Evolutionary conservation across 2,113 vertebrate species (phyloP), one percentile per base, ranked within the genome.

Genomic region (Okapia johnstoni): DNA sequence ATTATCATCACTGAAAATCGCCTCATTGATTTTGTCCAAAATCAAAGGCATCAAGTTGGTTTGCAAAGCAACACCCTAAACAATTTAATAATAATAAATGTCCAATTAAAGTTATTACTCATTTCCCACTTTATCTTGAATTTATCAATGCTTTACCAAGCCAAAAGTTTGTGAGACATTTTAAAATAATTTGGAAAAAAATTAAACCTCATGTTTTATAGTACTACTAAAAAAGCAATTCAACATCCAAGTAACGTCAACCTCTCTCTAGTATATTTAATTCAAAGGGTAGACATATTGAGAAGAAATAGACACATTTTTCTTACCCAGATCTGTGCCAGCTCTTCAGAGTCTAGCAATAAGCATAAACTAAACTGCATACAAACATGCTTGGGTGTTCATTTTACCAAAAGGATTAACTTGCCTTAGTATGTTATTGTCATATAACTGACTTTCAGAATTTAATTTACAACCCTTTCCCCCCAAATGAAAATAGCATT

Each of bases 231-330:
- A 79, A 96, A 91, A 63, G 23, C 50, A 60, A 96, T 76, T 81
- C n/a, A 86, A 36, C 30, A 92, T 83, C 87, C 84, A 80, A n/a
- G 90, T 73, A 25, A 61, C 73, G 17, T 48, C 90, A 60, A 16
- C 84, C 63, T 77, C 85, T 60, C 63, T 77, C 85, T 60, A 58
- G 63, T 60, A 26, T 80, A 84, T 95, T 94, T 81, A 26, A 87
- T 88, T 93, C 81, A 90, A 94, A 95, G 57, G 76, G 61, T 43
- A 96, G 93, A 94, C 58, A 95, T 43, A 84, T 9, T 88, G 70
- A 93, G 73, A 96, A 93, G 57, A 93, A 87, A 96, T 52, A 83
- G 90, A 95, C 87, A 93, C 16, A 50, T 92, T 92, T 94, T 86
- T 93, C 83, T 95, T 88, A 83, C 26, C 43, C 66, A 79, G 50